Evolutionary conservation across 2,113 vertebrate species (phyloP).

Genomic region (Psammodynastes pulverulentus): DNA sequence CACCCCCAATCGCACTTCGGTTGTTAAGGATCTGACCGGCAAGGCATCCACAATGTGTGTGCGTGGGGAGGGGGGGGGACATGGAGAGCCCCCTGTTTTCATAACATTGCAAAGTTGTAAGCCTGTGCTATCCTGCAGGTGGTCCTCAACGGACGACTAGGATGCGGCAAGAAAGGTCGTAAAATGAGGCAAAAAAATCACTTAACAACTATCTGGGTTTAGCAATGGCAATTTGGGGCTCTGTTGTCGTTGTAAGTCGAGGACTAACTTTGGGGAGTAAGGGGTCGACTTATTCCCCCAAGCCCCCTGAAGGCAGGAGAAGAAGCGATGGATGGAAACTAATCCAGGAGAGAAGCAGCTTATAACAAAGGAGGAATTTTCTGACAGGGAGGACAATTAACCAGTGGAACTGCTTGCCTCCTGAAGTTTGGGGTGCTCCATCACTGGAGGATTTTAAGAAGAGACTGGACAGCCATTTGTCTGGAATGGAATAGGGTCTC

Average conservation of each 20-base stretch:
- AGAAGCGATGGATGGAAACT: too few relatives aligned
- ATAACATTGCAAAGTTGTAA: neutral
- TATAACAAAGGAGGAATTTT: too few relatives aligned
- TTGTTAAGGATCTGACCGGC: neutral
- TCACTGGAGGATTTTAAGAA: too few relatives aligned
- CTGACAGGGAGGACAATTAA: too few relatives aligned
- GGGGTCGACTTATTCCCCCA: neutral
- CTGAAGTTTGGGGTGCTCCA: too few relatives aligned
- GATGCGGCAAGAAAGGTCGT: neutral
- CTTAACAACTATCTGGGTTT: neutral
- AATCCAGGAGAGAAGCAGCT: too few relatives aligned
- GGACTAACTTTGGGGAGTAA: neutral
- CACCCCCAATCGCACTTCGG: neutral
- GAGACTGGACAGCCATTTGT: too few relatives aligned
- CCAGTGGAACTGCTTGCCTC: too few relatives aligned
- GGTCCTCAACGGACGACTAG: neutral
- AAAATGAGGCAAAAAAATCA: neutral
- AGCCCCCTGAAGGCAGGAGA: too few relatives aligned
- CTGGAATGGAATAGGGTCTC: too few relatives aligned
- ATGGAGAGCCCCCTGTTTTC: neutral
- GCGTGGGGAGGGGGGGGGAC: rapidly evolving
- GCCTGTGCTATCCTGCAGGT: neutral
- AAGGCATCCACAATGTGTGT: neutral
- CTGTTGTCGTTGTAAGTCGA: neutral
- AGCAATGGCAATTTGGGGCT: neutral